These are phyloP conservation scores for Agrochola litura DNA, from an alignment of 2,888 invertebrate species.

Conservation along the genomic window DNA sequence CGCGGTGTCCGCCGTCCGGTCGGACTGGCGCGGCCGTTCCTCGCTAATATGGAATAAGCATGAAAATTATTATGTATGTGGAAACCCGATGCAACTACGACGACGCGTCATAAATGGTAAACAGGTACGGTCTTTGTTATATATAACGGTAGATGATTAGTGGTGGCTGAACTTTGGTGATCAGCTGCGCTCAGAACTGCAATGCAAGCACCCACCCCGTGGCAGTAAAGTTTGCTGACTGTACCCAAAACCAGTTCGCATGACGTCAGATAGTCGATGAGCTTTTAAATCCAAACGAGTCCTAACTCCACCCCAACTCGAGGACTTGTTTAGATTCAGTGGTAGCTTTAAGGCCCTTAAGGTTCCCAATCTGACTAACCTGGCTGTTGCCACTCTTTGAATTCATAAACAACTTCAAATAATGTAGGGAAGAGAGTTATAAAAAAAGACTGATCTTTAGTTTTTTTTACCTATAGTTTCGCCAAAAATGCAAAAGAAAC, in stretches of 20 bases:
- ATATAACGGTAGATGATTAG: constrained; percentile 47
- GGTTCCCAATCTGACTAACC: background rate
- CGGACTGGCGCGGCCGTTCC: constrained; percentile 54
- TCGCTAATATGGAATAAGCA: constrained; percentile 67
- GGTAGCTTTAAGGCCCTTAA: background rate
- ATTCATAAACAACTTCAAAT: background rate
- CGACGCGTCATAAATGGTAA: constrained; percentile 51
- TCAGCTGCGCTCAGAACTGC: background rate
- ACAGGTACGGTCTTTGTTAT: constrained; percentile 43
- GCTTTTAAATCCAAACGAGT: background rate
- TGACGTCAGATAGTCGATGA: background rate
- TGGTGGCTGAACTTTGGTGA: constrained; percentile 19
- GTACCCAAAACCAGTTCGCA: background rate
- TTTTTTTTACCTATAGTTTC: background rate
- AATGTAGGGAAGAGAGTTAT: too few species aligned
- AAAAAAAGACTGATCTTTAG: background rate
- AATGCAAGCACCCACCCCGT: background rate
- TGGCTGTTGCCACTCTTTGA: background rate
- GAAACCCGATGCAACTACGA: constrained; percentile 54
- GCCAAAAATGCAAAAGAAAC: background rate
- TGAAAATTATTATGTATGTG: constrained; percentile 64
- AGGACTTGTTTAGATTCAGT: background rate
- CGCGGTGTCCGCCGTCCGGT: constrained; percentile 65
- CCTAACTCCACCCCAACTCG: background rate
- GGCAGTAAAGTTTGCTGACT: background rate